Evolutionary conservation across 2,113 vertebrate species (phyloP), one percentile per base, ranked within the genome.

Genomic region (Brachionichthys hirsutus): DNA sequence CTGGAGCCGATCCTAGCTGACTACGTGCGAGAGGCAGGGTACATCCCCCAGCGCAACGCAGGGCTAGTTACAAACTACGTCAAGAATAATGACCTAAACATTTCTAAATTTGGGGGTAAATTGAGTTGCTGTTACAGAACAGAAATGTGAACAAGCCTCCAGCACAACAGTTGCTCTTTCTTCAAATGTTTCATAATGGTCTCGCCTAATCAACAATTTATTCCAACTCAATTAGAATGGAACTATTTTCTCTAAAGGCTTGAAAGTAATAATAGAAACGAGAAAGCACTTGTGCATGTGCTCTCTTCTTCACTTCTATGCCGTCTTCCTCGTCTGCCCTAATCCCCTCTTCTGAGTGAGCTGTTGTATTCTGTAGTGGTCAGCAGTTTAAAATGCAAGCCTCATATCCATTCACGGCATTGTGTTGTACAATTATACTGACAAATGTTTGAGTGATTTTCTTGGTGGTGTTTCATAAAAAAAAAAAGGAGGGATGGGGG

Each of bases 401-500:
- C 85, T 89, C 85, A 89, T 86, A 89, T 85, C 88, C 89, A 92
- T 91, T 90, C 86, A 91, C 88, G 79, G 78, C 83, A 89, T 88
- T 89, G 88, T 89, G 88, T 90, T 87, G 80, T 89, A 90, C 83
- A 90, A 89, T 91, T 90, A 91, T 87, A 81, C 77, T 87, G 89
- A 91, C 87, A 91, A 91, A 91, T 90, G 90, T 88, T 87, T 86
- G 86, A 90, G 80, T 88, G 86, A 86, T 91, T 91, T 90, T 86
- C 78, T 86, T 87, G 83, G 76, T 44, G 59, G 78, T 78, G 80
- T 89, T 91, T 91, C 85, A 90, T 90, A 89, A 82, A 86, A 90
- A 85, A 82, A 85, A 64, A 20, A 2, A 41, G 8, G 38, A 70
- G 48, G 77, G 59, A 58, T 51, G 75, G 67, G 71, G 71, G 40